A percentile compares a stretch with the other conserved stretches of the same genome.
These are phyloP conservation scores for Buphagus erythrorhynchus DNA, from an alignment of 2,797 vertebrate genomes.

Conservation along the genomic window DNA sequence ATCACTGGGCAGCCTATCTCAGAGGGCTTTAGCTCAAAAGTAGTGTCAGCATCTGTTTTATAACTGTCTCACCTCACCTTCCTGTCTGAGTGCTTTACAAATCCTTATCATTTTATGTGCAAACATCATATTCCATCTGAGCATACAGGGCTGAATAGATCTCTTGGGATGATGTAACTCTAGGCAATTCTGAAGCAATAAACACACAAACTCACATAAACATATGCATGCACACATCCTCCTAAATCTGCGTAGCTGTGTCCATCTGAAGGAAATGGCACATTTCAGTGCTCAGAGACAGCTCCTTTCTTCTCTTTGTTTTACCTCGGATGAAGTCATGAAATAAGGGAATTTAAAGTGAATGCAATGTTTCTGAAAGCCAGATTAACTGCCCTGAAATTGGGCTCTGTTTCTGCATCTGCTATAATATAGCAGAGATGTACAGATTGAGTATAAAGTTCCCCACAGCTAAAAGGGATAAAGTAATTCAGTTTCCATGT, in stretches of 20 bases:
- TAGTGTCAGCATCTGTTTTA: conserved; percentile 22
- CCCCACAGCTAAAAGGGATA: conserved; percentile 14
- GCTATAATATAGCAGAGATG: background rate
- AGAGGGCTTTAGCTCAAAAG: background rate
- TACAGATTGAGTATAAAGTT: background rate
- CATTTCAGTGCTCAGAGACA: background rate
- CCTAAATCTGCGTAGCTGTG: conserved; percentile 16
- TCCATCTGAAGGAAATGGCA: conserved; percentile 13
- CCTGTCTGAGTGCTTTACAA: conserved; percentile 15
- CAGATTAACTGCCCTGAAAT: conserved; percentile 30
- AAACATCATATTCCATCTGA: conserved; percentile 50
- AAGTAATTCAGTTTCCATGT: conserved; percentile 34
- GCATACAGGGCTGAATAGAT: background rate
- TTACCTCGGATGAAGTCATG: conserved; percentile 26
- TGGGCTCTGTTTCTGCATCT: background rate
- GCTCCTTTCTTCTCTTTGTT: conserved; percentile 29
- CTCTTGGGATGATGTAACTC: conserved; percentile 51
- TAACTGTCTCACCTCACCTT: conserved; percentile 31
- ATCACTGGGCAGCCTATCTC: background rate
- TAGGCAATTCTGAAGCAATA: conserved; percentile 44
- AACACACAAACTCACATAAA: conserved; percentile 43
- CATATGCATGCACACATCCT: conserved; percentile 49
- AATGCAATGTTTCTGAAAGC: conserved; percentile 38
- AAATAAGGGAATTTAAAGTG: conserved; percentile 41
- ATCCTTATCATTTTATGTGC: conserved; percentile 41